A percentile compares a stretch with the other conserved stretches of the same genome.
Evolutionary conservation across 2,888 invertebrate genomes (phyloP).

Genomic region (Drosophila algonquin): DNA sequence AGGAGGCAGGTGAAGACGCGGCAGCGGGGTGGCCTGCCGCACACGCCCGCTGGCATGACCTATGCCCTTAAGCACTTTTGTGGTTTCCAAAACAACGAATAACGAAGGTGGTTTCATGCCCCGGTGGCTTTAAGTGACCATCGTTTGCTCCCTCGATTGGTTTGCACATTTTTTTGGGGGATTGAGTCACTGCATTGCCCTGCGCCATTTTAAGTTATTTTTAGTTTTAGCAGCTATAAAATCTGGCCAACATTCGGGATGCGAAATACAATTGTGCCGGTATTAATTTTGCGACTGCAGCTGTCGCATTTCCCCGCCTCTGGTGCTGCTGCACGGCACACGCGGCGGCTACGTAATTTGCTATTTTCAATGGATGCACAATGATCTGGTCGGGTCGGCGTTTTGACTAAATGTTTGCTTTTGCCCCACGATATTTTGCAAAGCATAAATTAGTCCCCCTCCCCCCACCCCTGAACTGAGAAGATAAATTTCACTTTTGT

Average conservation of each 20-base stretch:
- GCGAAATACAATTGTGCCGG: conserved; percentile 55
- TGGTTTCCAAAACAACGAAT: conserved; percentile 48
- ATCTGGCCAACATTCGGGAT: conserved; percentile 30
- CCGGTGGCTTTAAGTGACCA: conserved; percentile 8
- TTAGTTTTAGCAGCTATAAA: conserved; percentile 59
- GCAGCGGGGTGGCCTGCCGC: conserved; percentile 3
- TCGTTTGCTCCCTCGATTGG: conserved; percentile 2
- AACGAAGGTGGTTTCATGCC: conserved; percentile 18
- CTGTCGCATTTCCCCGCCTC: conserved; percentile 55
- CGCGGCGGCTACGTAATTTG: conserved; percentile 64
- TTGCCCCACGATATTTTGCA: conserved; percentile 15
- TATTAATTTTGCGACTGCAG: conserved; percentile 62
- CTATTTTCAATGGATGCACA: conserved; percentile 42
- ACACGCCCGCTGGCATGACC: conserved; percentile 45
- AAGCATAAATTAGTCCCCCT: conserved; percentile 39
- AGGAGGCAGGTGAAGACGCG: not conserved
- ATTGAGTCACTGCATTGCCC: conserved; percentile 26
- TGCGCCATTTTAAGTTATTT: conserved; percentile 68
- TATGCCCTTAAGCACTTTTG: conserved; percentile 53
- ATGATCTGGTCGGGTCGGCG: conserved; percentile 2
- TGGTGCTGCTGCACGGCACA: conserved; percentile 41
- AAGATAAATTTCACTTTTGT: conserved; percentile 56
- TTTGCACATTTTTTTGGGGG: conserved; percentile 11
- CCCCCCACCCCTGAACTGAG: not conserved
- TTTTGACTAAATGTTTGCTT: conserved; percentile 33